phyloP scores from a whole-genome alignment of 1,140 invertebrate genomes.

The Lysiphlebus fabarum region DNA sequence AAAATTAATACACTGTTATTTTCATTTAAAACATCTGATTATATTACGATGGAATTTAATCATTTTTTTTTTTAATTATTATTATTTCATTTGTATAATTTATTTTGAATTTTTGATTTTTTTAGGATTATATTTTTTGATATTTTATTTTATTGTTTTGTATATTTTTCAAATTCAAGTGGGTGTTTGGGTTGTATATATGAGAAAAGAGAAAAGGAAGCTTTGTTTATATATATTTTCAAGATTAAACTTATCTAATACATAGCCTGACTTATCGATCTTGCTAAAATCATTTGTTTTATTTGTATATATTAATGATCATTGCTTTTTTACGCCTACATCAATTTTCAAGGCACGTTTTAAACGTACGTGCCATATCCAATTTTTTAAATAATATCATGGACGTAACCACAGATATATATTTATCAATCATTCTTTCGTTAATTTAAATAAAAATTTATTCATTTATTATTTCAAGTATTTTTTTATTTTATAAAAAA shows the following conservation, averaged over 20 bases:
- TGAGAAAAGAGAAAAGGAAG: too few relatives aligned
- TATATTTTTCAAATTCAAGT: too few relatives aligned
- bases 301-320: background rate
- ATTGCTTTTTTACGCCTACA: too few relatives aligned
- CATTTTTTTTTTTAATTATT: conserved; percentile 7
- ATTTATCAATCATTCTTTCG: background rate
- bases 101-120: background rate
- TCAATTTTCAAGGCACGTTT: background rate
- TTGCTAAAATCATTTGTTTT: conserved; percentile 1
- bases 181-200: too few relatives aligned
- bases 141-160: conserved; percentile 12
- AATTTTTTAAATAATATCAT: background rate
- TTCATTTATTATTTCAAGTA: too few relatives aligned
- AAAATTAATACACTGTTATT: too few relatives aligned
- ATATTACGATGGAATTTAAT: conserved; percentile 19
- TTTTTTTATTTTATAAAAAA: too few relatives aligned
- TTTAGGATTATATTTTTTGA: too few relatives aligned
- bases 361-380: conserved; percentile 1
- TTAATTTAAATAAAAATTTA: background rate
- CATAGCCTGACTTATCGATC: conserved; percentile 14
- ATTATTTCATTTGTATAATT: too few relatives aligned
- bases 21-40: background rate
- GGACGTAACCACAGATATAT: background rate
- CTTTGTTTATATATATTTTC: too few relatives aligned
- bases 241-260: conserved; percentile 5